Percentiles rank a stretch among this genome's conserved stretches.
phyloP scores from a whole-genome alignment of 2,888 invertebrate genomes.

The Leptopilina myrica region DNA sequence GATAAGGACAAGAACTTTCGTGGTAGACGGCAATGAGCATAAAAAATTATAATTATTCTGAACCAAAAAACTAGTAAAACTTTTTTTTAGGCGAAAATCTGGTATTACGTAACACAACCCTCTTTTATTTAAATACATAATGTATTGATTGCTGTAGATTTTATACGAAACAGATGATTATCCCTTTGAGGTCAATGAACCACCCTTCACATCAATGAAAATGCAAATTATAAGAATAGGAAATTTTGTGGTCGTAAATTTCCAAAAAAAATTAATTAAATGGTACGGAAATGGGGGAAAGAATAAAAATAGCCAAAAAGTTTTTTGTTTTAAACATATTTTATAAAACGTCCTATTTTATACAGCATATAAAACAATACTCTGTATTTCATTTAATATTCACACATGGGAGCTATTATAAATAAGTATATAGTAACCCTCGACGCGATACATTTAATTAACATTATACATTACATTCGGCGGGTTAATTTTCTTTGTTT shows the following conservation, averaged over 20 bases:
- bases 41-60: too few relatives aligned
- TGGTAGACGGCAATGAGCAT: slow-evolving; percentile 7
- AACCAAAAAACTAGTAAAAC: too few relatives aligned
- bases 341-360: slow-evolving; percentile 76
- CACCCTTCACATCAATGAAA: not conserved
- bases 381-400: slow-evolving; percentile 76
- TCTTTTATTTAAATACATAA: not conserved
- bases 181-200: not conserved
- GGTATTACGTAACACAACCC: too few relatives aligned
- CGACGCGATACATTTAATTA: slow-evolving; percentile 41
- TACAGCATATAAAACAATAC: slow-evolving; percentile 77
- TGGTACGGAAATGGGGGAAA: not conserved
- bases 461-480: slow-evolving; percentile 72
- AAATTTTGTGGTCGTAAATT: not conserved
- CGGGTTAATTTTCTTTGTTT: slow-evolving; percentile 60
- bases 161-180: slow-evolving; percentile 11
- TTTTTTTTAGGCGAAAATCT: too few relatives aligned
- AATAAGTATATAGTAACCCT: slow-evolving; percentile 17
- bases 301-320: slow-evolving; percentile 56
- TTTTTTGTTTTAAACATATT: slow-evolving; percentile 75
- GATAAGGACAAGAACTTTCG: not conserved
- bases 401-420: slow-evolving; percentile 74
- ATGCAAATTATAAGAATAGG: not conserved
- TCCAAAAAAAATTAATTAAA: too few relatives aligned
- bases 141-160: slow-evolving; percentile 16